Evolutionary conservation across 1,140 invertebrate species (phyloP).

Genomic region (Goniozus legneri): DNA sequence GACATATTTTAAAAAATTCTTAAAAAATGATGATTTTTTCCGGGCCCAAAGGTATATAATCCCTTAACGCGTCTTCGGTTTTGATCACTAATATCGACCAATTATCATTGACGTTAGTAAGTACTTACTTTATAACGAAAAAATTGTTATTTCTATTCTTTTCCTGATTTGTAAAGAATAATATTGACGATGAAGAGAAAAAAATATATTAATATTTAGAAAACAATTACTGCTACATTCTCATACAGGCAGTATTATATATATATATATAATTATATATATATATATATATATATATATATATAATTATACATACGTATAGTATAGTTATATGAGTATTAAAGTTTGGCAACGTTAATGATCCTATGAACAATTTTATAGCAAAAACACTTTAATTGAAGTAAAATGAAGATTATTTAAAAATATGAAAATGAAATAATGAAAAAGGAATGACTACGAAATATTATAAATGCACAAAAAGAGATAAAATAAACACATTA

Average conservation of each 20-base stretch:
- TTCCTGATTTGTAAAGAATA: slow-evolving; percentile 10
- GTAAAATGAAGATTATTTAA: too few species aligned
- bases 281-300: slow-evolving; percentile 17
- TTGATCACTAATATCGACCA: neutral
- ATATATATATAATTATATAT: slow-evolving; percentile 9
- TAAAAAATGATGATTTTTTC: too few species aligned
- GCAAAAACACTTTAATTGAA: too few species aligned
- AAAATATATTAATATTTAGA: slow-evolving; percentile 10
- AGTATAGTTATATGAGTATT: slow-evolving; percentile 23
- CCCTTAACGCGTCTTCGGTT: too few species aligned
- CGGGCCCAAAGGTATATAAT: too few species aligned
- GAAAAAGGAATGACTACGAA: too few species aligned
- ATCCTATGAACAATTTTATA: too few species aligned
- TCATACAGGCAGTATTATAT: slow-evolving; percentile 8
- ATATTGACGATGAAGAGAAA: neutral
- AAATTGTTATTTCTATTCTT: slow-evolving; percentile 1
- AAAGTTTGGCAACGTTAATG: slow-evolving; percentile 22
- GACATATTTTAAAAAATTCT: neutral
- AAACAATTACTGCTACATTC: slow-evolving; percentile 20
- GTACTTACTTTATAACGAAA: neutral
- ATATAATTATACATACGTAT: slow-evolving; percentile 20
- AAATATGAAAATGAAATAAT: too few species aligned
- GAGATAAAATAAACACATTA: too few species aligned
- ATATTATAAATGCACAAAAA: too few species aligned
- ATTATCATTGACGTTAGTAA: neutral